Base-by-base conservation (phyloP, 2,888 invertebrate genomes). In the Anodontia alba region DNA sequence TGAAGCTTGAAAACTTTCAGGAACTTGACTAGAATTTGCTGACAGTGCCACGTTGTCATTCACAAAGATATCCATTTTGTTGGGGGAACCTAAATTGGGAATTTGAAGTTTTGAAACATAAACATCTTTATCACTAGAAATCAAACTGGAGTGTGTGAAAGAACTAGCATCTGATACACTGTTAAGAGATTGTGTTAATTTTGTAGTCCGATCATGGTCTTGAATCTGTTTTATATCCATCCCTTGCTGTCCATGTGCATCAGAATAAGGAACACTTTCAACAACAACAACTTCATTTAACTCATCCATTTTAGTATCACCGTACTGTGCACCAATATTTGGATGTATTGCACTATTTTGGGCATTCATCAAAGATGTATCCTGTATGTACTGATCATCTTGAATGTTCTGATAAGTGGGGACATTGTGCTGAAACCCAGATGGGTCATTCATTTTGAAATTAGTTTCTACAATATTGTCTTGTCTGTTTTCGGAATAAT, bases 151-250 rank as follows among this genome's bases (percentile, higher is more conserved):
- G 62, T 62, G 62, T 33, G 33, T 62, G 29, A 33, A 62, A 62
- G 31, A 10, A 62, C 17, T 62, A 62, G 62, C 31, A 62, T 62
- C 17, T 31, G 62, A 10, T 29, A 31, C 33, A 62, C 33, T 62
- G 33, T 23, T 33, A 57, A 57, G 15, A 26, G 26, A 26, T 17
- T 57, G 57, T 17, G 1, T 33, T 5, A 33, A 1, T 1, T 10
- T 20, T 20, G 33, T 83, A 85, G 85, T 85, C 85, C 85, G 85
- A 57, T 80, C 78, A 83, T 85, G 85, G 33, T 85, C 83, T 71
- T 85, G 85, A 38, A 76, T 72, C 71, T 85, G 80, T 78, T 81
- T 83, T 54, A 78, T 78, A 71, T 83, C 82, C 57, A 76, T 51
- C 33, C 42, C 26, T 29, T 42, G 69, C 2, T 29, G 69, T 8